Conservation (phyloP, 2,797 vertebrate species). For the Clamator glandarius region DNA sequence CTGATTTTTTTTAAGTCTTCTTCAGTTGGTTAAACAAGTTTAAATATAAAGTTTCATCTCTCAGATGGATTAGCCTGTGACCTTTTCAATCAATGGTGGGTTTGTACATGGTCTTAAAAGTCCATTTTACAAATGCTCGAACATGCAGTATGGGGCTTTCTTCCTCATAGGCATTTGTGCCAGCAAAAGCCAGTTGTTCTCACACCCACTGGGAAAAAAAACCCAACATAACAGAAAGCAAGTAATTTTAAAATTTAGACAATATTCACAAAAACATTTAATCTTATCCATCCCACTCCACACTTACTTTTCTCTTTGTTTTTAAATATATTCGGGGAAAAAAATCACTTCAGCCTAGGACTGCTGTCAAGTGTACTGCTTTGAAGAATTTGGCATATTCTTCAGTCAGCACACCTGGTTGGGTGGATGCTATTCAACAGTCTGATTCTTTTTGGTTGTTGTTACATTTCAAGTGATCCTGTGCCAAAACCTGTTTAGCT, state of each 20-base stretch:
- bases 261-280: background rate
- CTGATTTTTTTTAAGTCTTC: background rate
- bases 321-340: slow-evolving; percentile 22
- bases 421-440: slow-evolving; percentile 33
- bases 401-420: slow-evolving; percentile 61
- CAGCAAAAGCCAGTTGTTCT: background rate
- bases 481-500: slow-evolving; percentile 38
- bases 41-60: background rate
- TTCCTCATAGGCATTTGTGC: background rate
- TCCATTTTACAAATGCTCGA: background rate
- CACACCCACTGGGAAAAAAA: background rate
- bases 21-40: background rate
- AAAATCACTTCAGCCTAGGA: background rate
- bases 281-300: background rate
- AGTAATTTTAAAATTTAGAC: background rate
- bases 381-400: slow-evolving; percentile 55
- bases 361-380: slow-evolving; percentile 7
- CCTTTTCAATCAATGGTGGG: background rate
- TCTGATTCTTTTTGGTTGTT: background rate
- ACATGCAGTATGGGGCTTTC: background rate
- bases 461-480: slow-evolving; percentile 36
- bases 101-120: background rate
- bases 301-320: background rate
- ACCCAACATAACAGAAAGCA: background rate
- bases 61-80: background rate